Base-by-base conservation (phyloP, 2,888 invertebrate genomes). In the Synanthedon formicaeformis region DNA sequence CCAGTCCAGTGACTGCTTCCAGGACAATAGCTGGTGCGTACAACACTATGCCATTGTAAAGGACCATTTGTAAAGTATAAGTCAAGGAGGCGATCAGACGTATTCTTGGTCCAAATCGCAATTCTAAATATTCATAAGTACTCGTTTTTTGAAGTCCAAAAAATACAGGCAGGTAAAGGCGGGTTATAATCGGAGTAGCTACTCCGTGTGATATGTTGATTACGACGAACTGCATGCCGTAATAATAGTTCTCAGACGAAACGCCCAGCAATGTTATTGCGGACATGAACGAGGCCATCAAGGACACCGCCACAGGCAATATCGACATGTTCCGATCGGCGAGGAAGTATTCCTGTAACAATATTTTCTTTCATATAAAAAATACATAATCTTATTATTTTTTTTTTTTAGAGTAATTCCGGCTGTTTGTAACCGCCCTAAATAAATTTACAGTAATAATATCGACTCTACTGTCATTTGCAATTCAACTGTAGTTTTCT, bases 281-380 rank as follows among this genome's bases (percentile, higher is more conserved):
- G 1, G 96, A 96, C 93, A 97, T 95, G 73, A 96, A 96, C 48
- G 96, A 95, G n/a, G 96, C 96, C 93, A 96, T 95, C 55, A 97
- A 78, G 2, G 96, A 96, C 59, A 96, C 94, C 4, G 96, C 93
- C 1, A 97, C 95, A 0, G 96, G 95, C 6, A 88, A 73, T 62
- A 94, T 88, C 5, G 93, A 90, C 93, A 96, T 94, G 58, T 92
- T 93, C 55, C 91, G 90, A 69, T 95, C 92, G 0, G 95, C 97
- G 53, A 95, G 75, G 55, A 97, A 89, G 70, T 94, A 97, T 78
- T 96, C 96, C 92, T 94, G 78, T 53, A 81, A 81, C 57, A 53
- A 60, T 49, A n/a, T n/a, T n/a, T n/a, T n/a, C n/a, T n/a, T n/a
- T n/a, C n/a, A n/a, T n/a, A n/a, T n/a, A n/a, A n/a, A n/a, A 23